Evolutionary conservation across 2,113 vertebrate genomes (phyloP), one percentile per base, ranked within the genome.

Genomic region (Orthochromis indermauri): DNA sequence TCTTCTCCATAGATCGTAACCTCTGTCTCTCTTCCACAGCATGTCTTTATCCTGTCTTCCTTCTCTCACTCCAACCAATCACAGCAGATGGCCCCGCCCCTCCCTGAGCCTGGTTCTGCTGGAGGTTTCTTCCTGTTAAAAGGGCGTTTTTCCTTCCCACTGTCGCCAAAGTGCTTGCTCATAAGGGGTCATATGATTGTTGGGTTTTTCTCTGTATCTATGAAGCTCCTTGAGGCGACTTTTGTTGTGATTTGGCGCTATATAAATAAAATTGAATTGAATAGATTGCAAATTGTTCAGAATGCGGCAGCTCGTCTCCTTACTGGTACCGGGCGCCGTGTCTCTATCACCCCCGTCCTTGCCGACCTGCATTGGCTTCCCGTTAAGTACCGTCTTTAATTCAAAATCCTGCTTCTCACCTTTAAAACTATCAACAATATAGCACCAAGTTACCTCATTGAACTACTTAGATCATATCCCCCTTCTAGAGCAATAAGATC

Each of bases 181-280:
- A 21, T 12, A 54, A 10, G 10, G 1, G 51, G 1, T 54, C 1
- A 54, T 0, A 54, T 24, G 53, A 12, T 24, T 54, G 10, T 12
- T 2, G 53, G 53, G n/a, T 7, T 12, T 24, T 54, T 4, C 53
- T 54, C 53, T 54, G 10, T 24, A 54, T 24, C n/a, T 24, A 54
- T 54, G 10, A 54, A 55, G 10, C n/a, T 0, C n/a, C 11, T 55
- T 13, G 21, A 13, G 53, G 11, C 0, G 0, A 13, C 53, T 3
- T 13, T 24, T 55, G 21, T 55, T 55, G 21, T 55, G 21, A 24
- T 24, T 55, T 55, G 21, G 21, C 0, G 11, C 21, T 24, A 4
- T 13, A 13, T 3, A 4, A 55, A 55, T 55, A 24, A 7, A 24
- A 55, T 24, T 55, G 6, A 54, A 53, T 53, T 53, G 49, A 54